These are phyloP conservation scores for Tursiops truncatus DNA, from an alignment of 2,113 vertebrate genomes.

Conservation along the genomic window DNA sequence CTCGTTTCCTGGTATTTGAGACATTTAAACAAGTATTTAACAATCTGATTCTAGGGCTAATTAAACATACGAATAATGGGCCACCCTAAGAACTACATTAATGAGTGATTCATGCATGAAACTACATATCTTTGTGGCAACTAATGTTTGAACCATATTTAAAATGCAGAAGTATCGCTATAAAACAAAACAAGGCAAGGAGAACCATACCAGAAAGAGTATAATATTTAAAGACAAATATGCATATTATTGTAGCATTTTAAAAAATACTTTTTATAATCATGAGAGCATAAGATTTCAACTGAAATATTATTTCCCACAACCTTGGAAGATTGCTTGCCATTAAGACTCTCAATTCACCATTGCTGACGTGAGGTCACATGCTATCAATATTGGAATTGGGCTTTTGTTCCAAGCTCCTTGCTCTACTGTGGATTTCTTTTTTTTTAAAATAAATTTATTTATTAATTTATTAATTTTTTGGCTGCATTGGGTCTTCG, in stretches of 20 bases:
- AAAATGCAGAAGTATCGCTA: not conserved
- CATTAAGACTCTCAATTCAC: not conserved
- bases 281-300: not conserved
- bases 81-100: not conserved
- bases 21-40: slow-evolving; percentile 43
- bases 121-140: not conserved
- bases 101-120: not conserved
- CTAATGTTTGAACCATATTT: slow-evolving; percentile 18
- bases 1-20: slow-evolving; percentile 19
- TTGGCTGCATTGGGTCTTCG: too few species aligned
- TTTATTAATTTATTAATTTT: too few species aligned
- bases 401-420: not conserved
- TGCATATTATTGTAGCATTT: not conserved
- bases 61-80: slow-evolving; percentile 21
- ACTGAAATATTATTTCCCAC: not conserved
- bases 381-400: not conserved
- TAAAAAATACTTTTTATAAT: not conserved
- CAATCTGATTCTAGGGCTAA: slow-evolving; percentile 7
- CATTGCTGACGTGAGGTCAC: not conserved
- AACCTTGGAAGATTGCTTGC: not conserved
- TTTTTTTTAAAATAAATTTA: too few species aligned
- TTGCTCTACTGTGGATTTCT: not conserved
- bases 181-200: slow-evolving; percentile 16
- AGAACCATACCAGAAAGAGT: slow-evolving; percentile 24
- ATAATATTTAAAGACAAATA: not conserved